Conservation (phyloP, 2,797 vertebrate genomes). For the Pyrrhura leucotis region DNA sequence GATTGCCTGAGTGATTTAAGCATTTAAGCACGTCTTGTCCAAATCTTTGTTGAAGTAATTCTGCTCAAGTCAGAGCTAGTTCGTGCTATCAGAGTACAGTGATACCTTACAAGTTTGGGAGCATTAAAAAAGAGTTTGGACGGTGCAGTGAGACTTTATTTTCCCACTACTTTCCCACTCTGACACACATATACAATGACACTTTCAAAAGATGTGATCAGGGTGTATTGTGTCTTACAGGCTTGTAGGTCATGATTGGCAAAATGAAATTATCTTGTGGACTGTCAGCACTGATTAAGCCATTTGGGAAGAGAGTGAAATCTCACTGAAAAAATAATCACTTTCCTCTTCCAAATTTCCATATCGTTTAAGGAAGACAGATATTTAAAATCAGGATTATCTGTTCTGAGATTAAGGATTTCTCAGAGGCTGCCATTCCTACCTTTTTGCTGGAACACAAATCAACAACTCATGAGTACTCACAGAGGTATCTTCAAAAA, state of each 20-base stretch:
- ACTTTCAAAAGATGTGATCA: neutral
- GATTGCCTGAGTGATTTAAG: neutral
- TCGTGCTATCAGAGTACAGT: fast-evolving
- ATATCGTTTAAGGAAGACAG: neutral
- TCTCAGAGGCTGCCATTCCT: neutral
- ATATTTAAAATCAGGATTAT: neutral
- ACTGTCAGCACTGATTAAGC: neutral
- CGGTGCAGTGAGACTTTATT: neutral
- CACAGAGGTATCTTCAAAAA: neutral
- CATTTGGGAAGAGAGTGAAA: neutral
- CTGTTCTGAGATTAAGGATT: neutral
- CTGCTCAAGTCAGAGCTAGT: fast-evolving
- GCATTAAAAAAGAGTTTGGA: neutral
- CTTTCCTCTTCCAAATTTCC: neutral
- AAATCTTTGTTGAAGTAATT: neutral
- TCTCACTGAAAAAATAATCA: neutral
- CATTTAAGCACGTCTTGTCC: neutral
- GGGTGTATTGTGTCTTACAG: neutral
- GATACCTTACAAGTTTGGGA: fast-evolving
- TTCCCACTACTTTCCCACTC: neutral
- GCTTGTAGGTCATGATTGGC: fast-evolving
- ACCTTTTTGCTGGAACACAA: neutral
- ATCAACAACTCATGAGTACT: fast-evolving
- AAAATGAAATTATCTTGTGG: neutral
- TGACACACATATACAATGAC: fast-evolving